Percentiles rank a stretch among this genome's conserved stretches.
phyloP scores from a whole-genome alignment of 2,797 vertebrate species.

The Mycteria americana region DNA sequence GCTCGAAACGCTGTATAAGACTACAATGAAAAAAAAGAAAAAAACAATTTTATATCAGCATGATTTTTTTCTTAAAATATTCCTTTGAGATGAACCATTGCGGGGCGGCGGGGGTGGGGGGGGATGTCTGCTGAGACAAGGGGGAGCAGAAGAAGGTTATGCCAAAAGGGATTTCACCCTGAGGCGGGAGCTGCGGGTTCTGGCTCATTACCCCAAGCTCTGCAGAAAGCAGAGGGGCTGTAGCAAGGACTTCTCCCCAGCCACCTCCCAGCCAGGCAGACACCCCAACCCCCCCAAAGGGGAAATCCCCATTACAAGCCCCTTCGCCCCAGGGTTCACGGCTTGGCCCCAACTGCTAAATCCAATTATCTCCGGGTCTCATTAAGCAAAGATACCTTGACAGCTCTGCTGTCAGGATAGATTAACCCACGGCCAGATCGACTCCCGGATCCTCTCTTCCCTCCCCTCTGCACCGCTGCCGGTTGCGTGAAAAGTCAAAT shows the following conservation, averaged over 20 bases:
- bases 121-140: background rate
- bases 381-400: background rate
- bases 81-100: constrained; percentile 42
- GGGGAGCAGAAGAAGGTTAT: background rate
- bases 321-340: background rate
- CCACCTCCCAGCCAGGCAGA: background rate
- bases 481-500: background rate
- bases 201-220: background rate
- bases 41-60: background rate
- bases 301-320: background rate
- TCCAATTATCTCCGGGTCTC: background rate
- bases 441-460: background rate
- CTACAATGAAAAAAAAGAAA: background rate
- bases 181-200: background rate
- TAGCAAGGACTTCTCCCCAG: background rate
- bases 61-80: constrained; percentile 41
- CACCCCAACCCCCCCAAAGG: fast-evolving
- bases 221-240: background rate
- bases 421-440: background rate
- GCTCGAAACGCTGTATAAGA: constrained; percentile 22
- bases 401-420: background rate
- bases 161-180: background rate
- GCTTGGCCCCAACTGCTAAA: background rate
- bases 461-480: fast-evolving
- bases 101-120: too few species aligned